Percentiles rank a stretch among this genome's conserved stretches.
Evolutionary conservation across 1,140 invertebrate species (phyloP).

Genomic region (Gonioctena quinquepunctata): DNA sequence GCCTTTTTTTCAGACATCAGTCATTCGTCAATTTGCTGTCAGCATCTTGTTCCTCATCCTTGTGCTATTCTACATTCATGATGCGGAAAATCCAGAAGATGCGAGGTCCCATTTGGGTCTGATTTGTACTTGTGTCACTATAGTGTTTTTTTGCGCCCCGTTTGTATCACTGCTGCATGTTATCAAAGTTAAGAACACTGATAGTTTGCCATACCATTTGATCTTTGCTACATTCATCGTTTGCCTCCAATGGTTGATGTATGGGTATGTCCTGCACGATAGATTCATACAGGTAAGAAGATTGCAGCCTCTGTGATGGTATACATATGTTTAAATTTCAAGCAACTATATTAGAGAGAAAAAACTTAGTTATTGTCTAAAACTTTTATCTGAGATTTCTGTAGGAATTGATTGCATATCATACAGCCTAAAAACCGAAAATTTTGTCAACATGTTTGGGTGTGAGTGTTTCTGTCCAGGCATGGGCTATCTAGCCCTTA

Average conservation of each 20-base stretch:
- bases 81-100: slow-evolving; percentile 18
- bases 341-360: too few relatives aligned
- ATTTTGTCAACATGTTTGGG: too few relatives aligned
- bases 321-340: too few relatives aligned
- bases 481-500: too few relatives aligned
- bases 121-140: slow-evolving; percentile 71
- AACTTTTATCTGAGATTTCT: too few relatives aligned
- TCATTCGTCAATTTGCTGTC: slow-evolving; percentile 33
- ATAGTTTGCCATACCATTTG: slow-evolving; percentile 77
- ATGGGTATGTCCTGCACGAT: slow-evolving; percentile 73
- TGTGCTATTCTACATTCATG: slow-evolving; percentile 36
- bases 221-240: slow-evolving; percentile 77
- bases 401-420: too few relatives aligned
- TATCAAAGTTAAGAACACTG: slow-evolving; percentile 72
- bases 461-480: too few relatives aligned
- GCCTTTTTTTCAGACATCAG: slow-evolving; percentile 33
- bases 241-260: slow-evolving; percentile 74
- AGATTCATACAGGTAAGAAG: slow-evolving; percentile 71
- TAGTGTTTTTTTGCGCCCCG: slow-evolving; percentile 79
- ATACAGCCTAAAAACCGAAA: too few relatives aligned
- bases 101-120: slow-evolving; percentile 55
- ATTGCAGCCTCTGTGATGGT: too few relatives aligned
- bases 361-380: too few relatives aligned
- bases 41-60: slow-evolving; percentile 29
- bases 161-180: slow-evolving; percentile 77